Evolutionary conservation across 2,113 vertebrate genomes (phyloP), one percentile per base, ranked within the genome.

Genomic region (Paraplagusia blochii): DNA sequence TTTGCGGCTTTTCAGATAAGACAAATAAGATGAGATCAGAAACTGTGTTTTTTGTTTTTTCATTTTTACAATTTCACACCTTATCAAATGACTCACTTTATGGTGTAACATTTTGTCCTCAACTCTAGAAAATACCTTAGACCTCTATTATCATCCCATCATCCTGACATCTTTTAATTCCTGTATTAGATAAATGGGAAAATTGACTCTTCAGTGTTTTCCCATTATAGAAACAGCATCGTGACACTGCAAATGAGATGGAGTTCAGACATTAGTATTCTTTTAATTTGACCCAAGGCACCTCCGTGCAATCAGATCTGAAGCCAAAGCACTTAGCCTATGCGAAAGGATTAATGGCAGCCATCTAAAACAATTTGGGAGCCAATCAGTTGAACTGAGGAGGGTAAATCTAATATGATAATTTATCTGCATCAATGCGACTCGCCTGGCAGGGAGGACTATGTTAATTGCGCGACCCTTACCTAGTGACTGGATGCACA

Each of bases 391-490:
- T 95, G 94, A 95, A 94, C 93, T 93, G 93, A 94, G 94, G 93
- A 96, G 95, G 95, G 94, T 95, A 94, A 96, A 96, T 94, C 95
- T 98, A 97, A 98, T 98, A 97, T 99, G 95, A 96, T 99, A 98
- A 99, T 98, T 95, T 93, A 92, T 95, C 94, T 92, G 88, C 90
- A 90, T 91, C 92, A 93, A 91, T 92, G 90, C 88, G 92, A 94
- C 93, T 93, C 76, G 91, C 94, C 88, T 96, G 92, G 95, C 95
- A 86, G 94, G 82, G 95, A 92, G 93, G 87, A 85, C 89, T 92
- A 96, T 97, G 95, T 93, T 95, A 98, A 98, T 98, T 83, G 88
- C 83, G 76, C 93, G 93, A 99, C 96, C 95, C 95, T 95, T 94
- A 95, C 93, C 93, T 95, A 92, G 92, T 90, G 90, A 92, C 92